Base-by-base conservation (phyloP, 2,797 vertebrate species). In the Harpagifer antarcticus region DNA sequence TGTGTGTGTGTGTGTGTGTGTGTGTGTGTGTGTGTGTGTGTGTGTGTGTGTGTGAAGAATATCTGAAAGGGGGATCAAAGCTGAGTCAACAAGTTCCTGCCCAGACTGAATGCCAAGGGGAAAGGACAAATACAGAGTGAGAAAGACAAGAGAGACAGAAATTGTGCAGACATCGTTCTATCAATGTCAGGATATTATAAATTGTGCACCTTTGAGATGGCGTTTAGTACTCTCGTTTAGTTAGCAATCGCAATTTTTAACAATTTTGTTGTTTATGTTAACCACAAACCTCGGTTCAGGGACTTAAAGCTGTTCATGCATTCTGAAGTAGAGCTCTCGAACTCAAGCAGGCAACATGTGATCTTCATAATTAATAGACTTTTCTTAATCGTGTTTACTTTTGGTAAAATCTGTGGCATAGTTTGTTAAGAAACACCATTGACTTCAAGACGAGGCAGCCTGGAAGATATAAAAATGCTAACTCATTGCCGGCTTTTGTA, bases 301-400 rank as follows among this genome's bases (percentile, higher is more conserved):
- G 33, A 37, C 33, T 37, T 7, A 37, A 37, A 37, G 8, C 33
- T 72, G 42, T 54, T 48, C 43, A 14, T 74, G 44, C 11, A 20
- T 63, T 72, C 5, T 70, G 50, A 58, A 70, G 56, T 57, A 64
- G 56, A 79, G 27, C 67, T 79, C 31, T 58, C 54, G 55, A 54
- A 45, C 52, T 84, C 0, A 0, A 73, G 68, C 56, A 20, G 60
- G n/a, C 42, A 52, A 54, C 53, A 53, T 67, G 15, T 2, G 13
- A 43, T 50, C 42, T 86, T 60, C 79, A 83, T 86, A 71, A 87
- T 91, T 82, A 81, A 86, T 81, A 65, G 27, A 66, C 71, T 67
- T 56, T 37, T 63, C 33, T 63, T 82, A 82, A 81, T 82, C 47
- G 78, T 84, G 69, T 85, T 88, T 74, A 72, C 65, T 74, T 80